phyloP scores from a whole-genome alignment of 2,888 invertebrate genomes.

The Pyrrhosoma nymphula region DNA sequence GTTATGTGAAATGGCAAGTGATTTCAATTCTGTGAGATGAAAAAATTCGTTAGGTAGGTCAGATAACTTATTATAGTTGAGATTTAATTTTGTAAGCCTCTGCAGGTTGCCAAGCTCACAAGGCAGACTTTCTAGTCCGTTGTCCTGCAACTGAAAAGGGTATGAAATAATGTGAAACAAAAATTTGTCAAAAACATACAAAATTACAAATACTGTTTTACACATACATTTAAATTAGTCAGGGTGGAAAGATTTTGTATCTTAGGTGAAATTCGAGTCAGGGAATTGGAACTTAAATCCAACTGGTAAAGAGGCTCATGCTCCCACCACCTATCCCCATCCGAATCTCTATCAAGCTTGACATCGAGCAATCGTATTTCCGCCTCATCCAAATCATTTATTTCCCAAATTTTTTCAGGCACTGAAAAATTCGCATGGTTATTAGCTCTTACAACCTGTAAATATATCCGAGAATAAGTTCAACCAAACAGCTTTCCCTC shows the following conservation, averaged over 20 bases:
- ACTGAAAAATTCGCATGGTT: slow-evolving; percentile 72
- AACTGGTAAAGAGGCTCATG: slow-evolving; percentile 87
- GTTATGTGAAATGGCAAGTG: slow-evolving; percentile 89
- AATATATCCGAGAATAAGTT: not conserved
- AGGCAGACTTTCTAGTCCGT: slow-evolving; percentile 87
- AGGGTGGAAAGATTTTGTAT: slow-evolving; percentile 85
- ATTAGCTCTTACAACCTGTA: not conserved
- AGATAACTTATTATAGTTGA: slow-evolving; percentile 85
- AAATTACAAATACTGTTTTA: not conserved
- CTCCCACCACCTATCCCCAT: slow-evolving; percentile 90
- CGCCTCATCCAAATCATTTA: slow-evolving; percentile 77
- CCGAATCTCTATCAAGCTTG: slow-evolving; percentile 76
- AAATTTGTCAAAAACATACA: slow-evolving; percentile 50
- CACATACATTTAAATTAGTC: slow-evolving; percentile 84
- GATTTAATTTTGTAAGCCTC: slow-evolving; percentile 84
- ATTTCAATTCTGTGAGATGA: slow-evolving; percentile 84
- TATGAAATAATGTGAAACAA: slow-evolving; percentile 70
- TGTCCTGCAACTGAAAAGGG: slow-evolving; percentile 87
- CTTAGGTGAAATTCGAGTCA: slow-evolving; percentile 83
- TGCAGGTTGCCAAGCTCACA: slow-evolving; percentile 86
- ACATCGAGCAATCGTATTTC: slow-evolving; percentile 74
- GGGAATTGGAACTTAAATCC: slow-evolving; percentile 88
- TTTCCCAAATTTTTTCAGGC: slow-evolving; percentile 77
- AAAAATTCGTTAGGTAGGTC: slow-evolving; percentile 84
- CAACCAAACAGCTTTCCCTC: not conserved